Evolutionary conservation across 2,888 invertebrate species (phyloP).

Genomic region (Cryptus armator): DNA sequence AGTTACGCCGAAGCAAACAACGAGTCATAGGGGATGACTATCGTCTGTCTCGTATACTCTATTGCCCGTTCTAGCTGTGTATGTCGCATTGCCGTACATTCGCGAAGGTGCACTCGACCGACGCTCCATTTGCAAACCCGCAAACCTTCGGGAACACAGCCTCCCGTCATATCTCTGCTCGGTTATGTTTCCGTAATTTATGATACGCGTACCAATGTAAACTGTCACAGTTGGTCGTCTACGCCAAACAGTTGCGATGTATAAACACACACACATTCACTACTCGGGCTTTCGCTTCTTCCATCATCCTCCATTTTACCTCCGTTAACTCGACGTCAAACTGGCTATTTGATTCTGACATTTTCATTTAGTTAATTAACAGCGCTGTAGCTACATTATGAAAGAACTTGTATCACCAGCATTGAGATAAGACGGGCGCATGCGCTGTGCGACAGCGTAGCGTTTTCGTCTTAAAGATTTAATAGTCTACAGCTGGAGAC

Average conservation of each 20-base stretch:
- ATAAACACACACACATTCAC: not conserved
- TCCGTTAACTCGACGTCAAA: not conserved
- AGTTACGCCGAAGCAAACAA: conserved; percentile 7
- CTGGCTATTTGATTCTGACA: too few relatives aligned
- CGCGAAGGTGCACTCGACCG: conserved; percentile 25
- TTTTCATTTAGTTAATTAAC: too few relatives aligned
- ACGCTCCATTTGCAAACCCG: conserved; percentile 42
- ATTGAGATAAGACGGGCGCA: too few relatives aligned
- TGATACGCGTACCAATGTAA: conserved; percentile 72
- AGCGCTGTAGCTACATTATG: too few relatives aligned
- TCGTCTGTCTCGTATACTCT: conserved; percentile 34
- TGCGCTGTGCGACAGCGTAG: too few relatives aligned
- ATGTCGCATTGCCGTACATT: conserved; percentile 46
- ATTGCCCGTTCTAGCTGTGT: conserved; percentile 35
- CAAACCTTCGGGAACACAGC: conserved; percentile 55
- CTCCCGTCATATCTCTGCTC: conserved; percentile 66
- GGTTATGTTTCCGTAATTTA: conserved; percentile 76
- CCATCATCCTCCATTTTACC: not conserved
- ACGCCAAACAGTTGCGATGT: conserved; percentile 14
- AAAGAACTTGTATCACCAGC: too few relatives aligned
- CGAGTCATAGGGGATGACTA: conserved; percentile 49
- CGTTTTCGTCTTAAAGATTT: not conserved
- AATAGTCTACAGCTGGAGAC: conserved; percentile 1
- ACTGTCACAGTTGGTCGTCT: conserved; percentile 71
- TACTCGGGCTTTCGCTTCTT: conserved; percentile 7